Percentiles rank a stretch among this genome's conserved stretches.
These are phyloP conservation scores for Notolabrus celidotus DNA, from an alignment of 2,797 vertebrate genomes.

Conservation along the genomic window DNA sequence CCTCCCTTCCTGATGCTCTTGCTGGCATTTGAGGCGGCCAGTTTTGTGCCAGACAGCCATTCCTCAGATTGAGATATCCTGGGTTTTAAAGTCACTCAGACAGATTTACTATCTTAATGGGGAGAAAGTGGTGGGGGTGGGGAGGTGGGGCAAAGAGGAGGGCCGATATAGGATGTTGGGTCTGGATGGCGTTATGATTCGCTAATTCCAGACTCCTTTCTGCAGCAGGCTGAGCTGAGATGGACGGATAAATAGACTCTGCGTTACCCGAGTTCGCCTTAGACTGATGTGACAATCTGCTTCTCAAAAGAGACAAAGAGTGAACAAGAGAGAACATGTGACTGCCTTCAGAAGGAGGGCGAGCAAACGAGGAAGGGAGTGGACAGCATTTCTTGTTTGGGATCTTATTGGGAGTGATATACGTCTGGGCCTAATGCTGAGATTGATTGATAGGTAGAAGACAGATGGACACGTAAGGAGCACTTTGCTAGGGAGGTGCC, in stretches of 20 bases:
- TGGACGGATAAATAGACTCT: conserved; percentile 69
- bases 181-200: conserved; percentile 57
- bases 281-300: conserved; percentile 61
- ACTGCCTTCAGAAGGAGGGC: conserved; percentile 31
- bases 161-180: conserved; percentile 24
- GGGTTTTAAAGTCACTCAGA: conserved; percentile 81
- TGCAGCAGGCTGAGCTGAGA: conserved; percentile 45
- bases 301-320: conserved; percentile 25
- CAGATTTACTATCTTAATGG: conserved; percentile 81
- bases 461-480: conserved; percentile 67
- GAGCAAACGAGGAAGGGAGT: conserved; percentile 26
- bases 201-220: conserved; percentile 70
- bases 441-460: conserved; percentile 73
- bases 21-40: conserved; percentile 64
- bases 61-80: conserved; percentile 81
- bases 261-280: conserved; percentile 48
- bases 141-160: background rate
- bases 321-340: conserved; percentile 20
- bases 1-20: conserved; percentile 46
- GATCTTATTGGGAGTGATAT: conserved; percentile 68
- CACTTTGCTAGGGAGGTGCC: conserved; percentile 67
- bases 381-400: conserved; percentile 51
- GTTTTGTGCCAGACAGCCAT: conserved; percentile 81
- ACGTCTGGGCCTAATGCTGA: conserved; percentile 70
- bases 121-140: conserved; percentile 30